These are phyloP conservation scores for Philaenus spumarius DNA, from an alignment of 1,140 invertebrate species.

Conservation along the genomic window DNA sequence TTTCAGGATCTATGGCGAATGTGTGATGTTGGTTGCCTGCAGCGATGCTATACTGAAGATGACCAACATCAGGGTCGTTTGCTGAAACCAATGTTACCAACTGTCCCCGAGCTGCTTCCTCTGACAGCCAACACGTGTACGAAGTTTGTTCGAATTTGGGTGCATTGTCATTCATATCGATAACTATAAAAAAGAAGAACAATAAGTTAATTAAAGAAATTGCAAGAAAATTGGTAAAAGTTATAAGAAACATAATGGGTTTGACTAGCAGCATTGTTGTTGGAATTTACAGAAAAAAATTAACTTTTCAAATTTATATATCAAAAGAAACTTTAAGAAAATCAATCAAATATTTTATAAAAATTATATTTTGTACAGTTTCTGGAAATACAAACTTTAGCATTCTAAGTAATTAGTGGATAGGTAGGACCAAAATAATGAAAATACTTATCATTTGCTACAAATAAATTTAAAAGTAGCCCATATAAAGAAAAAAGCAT, in stretches of 20 bases:
- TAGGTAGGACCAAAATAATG: too few species aligned
- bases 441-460: too few species aligned
- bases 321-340: too few species aligned
- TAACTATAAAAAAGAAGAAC: conserved; percentile 45
- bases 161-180: conserved; percentile 82
- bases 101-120: conserved; percentile 74
- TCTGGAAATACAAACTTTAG: too few species aligned
- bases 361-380: too few species aligned
- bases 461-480: too few species aligned
- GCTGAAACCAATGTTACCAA: conserved; percentile 83
- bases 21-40: conserved; percentile 78
- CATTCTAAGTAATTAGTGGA: too few species aligned
- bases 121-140: conserved; percentile 71
- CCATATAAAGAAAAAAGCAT: too few species aligned
- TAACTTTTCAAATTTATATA: too few species aligned
- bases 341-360: too few species aligned
- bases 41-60: conserved; percentile 73
- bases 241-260: not conserved
- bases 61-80: conserved; percentile 72
- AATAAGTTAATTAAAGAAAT: not conserved
- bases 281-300: not conserved
- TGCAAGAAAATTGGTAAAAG: not conserved
- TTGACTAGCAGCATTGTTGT: not conserved
- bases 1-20: conserved; percentile 68
- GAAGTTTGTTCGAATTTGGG: conserved; percentile 77